Base-by-base conservation (phyloP, 2,113 vertebrate species). In the Entosphenus tridentatus region DNA sequence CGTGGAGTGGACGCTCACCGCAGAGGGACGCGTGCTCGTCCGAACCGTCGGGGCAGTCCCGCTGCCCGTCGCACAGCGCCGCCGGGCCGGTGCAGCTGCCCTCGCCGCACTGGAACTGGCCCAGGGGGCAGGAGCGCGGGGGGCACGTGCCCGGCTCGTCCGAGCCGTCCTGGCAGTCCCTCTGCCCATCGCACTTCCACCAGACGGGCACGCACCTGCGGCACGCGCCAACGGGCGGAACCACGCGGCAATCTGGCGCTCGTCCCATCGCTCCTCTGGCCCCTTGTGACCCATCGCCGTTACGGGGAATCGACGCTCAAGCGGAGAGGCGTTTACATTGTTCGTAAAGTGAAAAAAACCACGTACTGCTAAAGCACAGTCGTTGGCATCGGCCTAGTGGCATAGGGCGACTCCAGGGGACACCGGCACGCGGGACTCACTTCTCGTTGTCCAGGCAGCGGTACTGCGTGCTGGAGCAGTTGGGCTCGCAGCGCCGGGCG, bases 81-180 rank as follows among this genome's bases (percentile, higher is more conserved):
- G 76, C 76, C 0, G 80, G 73, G 67, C 76, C 74, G 55, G 78
- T 81, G 11, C 81, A 82, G 77, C 73, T 81, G 2, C 77, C 72
- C 2, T 82, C 80, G 56, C 72, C 74, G 73, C 80, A 82, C 73
- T 82, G 81, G 75, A 80, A 82, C 18, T 75, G 80, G 62, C 79
- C 80, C 0, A 79, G 79, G 2, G 78, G 75, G 68, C 80, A 80
- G 9, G 55, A 7, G 21, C 79, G 79, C 0, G 21, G 56, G 0
- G 78, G 83, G 56, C 67, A 78, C 69, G 76, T 74, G 56, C 57
- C 74, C 68, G 73, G 75, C 78, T 92, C 89, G 1, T 91, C 90
- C 0, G 83, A 90, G 72, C 78, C 80, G 68, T 93, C 85, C 1
- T 74, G 68, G 56, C 89, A 95, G 80, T 88, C 83, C 0, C 78